Base-by-base conservation (phyloP, 2,113 vertebrate genomes). In the Myiopsitta monachus region DNA sequence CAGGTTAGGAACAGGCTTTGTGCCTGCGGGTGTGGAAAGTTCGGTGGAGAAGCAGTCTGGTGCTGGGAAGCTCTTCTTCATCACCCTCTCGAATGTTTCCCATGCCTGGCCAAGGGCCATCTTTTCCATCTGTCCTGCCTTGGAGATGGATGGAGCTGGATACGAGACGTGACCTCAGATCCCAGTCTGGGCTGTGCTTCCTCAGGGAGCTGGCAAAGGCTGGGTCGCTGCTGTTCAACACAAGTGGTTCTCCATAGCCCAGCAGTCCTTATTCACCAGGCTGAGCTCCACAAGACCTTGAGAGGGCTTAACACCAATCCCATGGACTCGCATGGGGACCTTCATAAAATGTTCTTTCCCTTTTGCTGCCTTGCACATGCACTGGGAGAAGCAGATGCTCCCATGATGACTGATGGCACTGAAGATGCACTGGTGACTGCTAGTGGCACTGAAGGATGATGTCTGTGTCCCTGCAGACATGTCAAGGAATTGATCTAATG, bases 211-310 rank as follows among this genome's bases (percentile, higher is more conserved):
- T 82, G 75, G 66, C 33, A 73, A 38, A 38, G 82, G 15, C 49
- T 36, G 18, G 21, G 47, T 27, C 1, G 0, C 82, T 81, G 41
- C 0, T 1, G 51, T 31, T 94, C 73, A 52, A 7, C 0, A 0
- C 2, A 7, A 47, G 66, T 73, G 30, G 59, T 28, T 95, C 49
- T 62, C 26, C 64, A 16, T 2, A 70, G 46, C 68, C 69, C 55
- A 78, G 7, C 14, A 3, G 36, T 17, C 70, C n/a, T 63, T 66
- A 17, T 75, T 78, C 8, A 78, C 27, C 47, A 68, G 47, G 41
- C 23, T 82, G 74, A 92, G 30, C 47, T 63, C 26, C 30, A 27
- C 62, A 67, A 9, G 14, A 43, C 54, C 85, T 79, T 64, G 55
- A 30, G 28, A 85, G 26, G 33, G 24, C 8, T 54, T 31, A 63